phyloP scores from a whole-genome alignment of 2,113 vertebrate species.

The Reinhardtius hippoglossoides region DNA sequence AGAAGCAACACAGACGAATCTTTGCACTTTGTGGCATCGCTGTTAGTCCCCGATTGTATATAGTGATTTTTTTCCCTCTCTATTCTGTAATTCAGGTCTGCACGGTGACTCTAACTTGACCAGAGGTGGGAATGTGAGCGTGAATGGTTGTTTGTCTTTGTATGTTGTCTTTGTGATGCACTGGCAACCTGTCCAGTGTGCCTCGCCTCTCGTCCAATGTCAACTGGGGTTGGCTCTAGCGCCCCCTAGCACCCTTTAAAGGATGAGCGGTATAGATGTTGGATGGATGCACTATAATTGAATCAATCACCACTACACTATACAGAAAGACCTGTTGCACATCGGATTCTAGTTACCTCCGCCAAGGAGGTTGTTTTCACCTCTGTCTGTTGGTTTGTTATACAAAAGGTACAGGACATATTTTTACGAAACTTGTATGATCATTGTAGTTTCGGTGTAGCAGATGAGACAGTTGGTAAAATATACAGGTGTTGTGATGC shows the following conservation, averaged over 20 bases:
- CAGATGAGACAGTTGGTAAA: too few species aligned
- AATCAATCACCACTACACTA: neutral
- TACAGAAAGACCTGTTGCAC: neutral
- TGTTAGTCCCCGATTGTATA: neutral
- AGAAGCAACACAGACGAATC: slow-evolving; percentile 9
- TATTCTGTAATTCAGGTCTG: neutral
- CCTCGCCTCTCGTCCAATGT: neutral
- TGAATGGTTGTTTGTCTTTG: neutral
- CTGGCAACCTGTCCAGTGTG: too few species aligned
- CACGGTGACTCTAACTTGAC: neutral
- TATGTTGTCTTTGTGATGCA: neutral
- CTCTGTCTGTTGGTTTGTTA: too few species aligned
- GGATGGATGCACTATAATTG: neutral
- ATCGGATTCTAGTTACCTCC: neutral
- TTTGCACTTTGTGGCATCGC: neutral
- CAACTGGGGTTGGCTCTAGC: neutral
- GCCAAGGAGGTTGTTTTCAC: too few species aligned
- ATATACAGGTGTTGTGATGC: too few species aligned
- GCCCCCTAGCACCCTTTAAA: too few species aligned
- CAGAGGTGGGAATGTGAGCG: neutral
- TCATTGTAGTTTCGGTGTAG: too few species aligned
- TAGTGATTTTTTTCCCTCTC: neutral
- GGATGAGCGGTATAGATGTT: too few species aligned
- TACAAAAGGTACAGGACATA: too few species aligned
- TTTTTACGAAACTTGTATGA: too few species aligned